A percentile compares a stretch with the other conserved stretches of the same genome.
phyloP scores from a whole-genome alignment of 2,888 invertebrate species.

The Limnephilus marmoratus region DNA sequence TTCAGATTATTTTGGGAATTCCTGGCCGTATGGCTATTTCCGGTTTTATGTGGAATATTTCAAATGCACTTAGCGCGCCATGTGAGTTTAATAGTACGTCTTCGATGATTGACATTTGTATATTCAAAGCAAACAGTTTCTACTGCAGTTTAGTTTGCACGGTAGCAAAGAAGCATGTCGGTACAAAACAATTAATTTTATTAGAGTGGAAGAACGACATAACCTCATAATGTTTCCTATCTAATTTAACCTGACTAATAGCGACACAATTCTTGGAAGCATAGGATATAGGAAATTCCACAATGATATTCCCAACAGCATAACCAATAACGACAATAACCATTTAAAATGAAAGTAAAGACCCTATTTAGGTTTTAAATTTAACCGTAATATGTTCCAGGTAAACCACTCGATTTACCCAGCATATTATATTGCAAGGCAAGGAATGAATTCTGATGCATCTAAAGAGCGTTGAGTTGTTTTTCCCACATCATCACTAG shows the following conservation, averaged over 20 bases:
- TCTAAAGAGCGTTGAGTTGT: too few relatives aligned
- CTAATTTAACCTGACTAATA: neutral
- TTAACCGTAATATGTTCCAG: neutral
- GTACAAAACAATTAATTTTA: neutral
- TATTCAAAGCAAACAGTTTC: neutral
- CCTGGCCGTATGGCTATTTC: neutral
- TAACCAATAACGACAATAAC: neutral
- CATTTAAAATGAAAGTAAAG: neutral
- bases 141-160: neutral
- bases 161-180: neutral
- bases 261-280: too few relatives aligned
- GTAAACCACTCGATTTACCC: too few relatives aligned
- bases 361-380: neutral
- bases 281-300: neutral
- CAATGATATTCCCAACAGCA: neutral
- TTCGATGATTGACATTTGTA: neutral
- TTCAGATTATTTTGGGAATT: neutral
- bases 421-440: too few relatives aligned
- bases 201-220: neutral
- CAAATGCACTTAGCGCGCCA: neutral
- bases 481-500: too few relatives aligned
- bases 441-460: too few relatives aligned
- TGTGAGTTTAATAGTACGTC: neutral
- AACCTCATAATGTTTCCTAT: neutral
- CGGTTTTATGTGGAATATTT: slow-evolving; percentile 2